A percentile compares a stretch with the other conserved stretches of the same genome.
Conservation (phyloP, 2,113 vertebrate genomes). For the Clinocottus analis region DNA sequence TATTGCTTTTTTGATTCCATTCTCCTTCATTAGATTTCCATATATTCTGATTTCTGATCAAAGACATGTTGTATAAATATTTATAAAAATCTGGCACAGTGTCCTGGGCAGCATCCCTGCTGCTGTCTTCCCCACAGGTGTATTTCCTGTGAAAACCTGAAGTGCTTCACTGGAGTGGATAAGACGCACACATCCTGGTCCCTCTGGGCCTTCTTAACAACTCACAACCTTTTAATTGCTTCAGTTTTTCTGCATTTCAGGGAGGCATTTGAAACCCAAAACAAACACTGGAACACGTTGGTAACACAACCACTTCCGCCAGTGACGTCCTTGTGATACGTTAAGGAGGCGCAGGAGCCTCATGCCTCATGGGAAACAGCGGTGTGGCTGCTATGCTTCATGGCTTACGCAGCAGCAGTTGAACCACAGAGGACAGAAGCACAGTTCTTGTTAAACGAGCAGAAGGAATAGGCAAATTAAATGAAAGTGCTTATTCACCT, state of each 20-base stretch:
- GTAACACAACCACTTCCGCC: neutral
- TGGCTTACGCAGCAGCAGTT: constrained; percentile 10
- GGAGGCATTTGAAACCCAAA: constrained; percentile 20
- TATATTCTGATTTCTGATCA: neutral
- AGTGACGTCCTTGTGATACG: constrained; percentile 13
- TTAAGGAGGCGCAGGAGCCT: constrained; percentile 2
- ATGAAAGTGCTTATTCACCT: no score
- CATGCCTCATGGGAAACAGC: neutral
- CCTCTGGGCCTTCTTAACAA: constrained; percentile 13
- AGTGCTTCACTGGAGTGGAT: constrained; percentile 24
- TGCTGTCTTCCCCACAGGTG: constrained; percentile 27
- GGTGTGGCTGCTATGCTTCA: constrained; percentile 11
- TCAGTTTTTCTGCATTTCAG: neutral
- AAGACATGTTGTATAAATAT: neutral
- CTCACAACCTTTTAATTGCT: constrained; percentile 27
- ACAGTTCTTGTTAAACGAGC: no score
- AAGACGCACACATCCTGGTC: constrained; percentile 2
- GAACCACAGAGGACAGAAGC: neutral
- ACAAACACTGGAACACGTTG: neutral
- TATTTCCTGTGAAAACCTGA: constrained; percentile 36
- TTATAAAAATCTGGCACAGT: neutral
- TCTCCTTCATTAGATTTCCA: neutral
- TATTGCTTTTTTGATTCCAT: no score
- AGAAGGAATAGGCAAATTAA: no score
- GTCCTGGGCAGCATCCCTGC: neutral